Base-by-base conservation (phyloP, 2,797 vertebrate species). In the Peromyscus nudipes region DNA sequence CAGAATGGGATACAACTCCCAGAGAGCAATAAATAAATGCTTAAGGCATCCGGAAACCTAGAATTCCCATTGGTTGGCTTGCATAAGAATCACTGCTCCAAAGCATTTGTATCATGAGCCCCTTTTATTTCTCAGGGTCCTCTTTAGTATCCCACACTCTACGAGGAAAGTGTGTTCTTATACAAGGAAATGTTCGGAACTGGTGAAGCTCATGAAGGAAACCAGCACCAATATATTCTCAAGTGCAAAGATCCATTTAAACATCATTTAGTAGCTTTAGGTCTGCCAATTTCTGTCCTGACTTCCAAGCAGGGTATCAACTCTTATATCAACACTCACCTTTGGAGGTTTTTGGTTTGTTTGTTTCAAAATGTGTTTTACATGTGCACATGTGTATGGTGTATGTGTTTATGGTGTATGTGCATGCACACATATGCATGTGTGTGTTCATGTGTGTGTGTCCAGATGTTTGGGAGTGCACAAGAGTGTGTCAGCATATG, bases 141-240 rank as follows among this genome's bases (percentile, higher is more conserved):
- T 75, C 17, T 89, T 79, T 94, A 75, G 10, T 69, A 81, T 49
- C 31, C 37, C 4, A 23, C 55, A 95, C 67, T 92, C 64, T 27
- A 85, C 40, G 46, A 90, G 52, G n/a, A 75, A 80, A 75, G 6
- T 14, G 29, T 65, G 6, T 94, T 83, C 79, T 89, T 60, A 40
- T 77, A 67, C 13, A 93, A 88, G 40, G 49, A 93, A 95, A 82
- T 85, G 62, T 89, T 96, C 29, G 73, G 81, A 40, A 27, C 27
- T 89, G 29, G n/a, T 91, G 90, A 55, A 79, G 37, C 43, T 96
- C 85, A 83, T 55, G 40, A 96, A 95, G 83, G 40, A 84, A 94
- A 96, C 60, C 17, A 90, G 9, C 27, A 46, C 1, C 55, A 76
- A 60, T n/a, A 46, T 85, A n/a, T 77, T 95, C 49, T 85, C 46